Conservation (phyloP, 64 coral and sea anemone genomes). For the Acropora tenuis region DNA sequence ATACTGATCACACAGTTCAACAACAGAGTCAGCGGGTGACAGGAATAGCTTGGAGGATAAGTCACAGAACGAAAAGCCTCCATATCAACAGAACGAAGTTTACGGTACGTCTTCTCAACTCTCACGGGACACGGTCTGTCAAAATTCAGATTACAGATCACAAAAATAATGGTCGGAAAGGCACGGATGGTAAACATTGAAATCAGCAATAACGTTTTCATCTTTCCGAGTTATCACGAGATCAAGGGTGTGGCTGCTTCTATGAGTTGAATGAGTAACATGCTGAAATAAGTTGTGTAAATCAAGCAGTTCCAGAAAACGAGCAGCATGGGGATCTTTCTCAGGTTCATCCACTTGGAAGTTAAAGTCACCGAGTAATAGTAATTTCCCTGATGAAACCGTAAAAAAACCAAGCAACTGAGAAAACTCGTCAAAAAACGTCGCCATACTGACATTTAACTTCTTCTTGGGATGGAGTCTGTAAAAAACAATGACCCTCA, state of each 20-base stretch:
- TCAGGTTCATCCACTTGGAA: not conserved
- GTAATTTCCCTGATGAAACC: not conserved
- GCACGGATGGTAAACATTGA: not conserved
- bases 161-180: not conserved
- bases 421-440: not conserved
- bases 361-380: not conserved
- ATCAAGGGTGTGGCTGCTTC: not conserved
- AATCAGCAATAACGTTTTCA: not conserved
- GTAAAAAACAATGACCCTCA: not conserved
- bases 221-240: not conserved
- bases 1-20: too few relatives aligned
- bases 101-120: too few relatives aligned
- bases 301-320: not conserved
- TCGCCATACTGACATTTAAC: not conserved
- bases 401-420: not conserved
- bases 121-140: not conserved
- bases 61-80: too few relatives aligned
- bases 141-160: constrained; percentile 1
- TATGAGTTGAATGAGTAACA: not conserved
- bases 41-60: too few relatives aligned
- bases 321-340: not conserved
- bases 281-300: not conserved
- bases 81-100: too few relatives aligned
- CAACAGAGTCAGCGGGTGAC: too few relatives aligned
- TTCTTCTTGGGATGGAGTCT: not conserved